Conservation (phyloP, 1,140 invertebrate genomes). For the Dendrolimus punctatus region DNA sequence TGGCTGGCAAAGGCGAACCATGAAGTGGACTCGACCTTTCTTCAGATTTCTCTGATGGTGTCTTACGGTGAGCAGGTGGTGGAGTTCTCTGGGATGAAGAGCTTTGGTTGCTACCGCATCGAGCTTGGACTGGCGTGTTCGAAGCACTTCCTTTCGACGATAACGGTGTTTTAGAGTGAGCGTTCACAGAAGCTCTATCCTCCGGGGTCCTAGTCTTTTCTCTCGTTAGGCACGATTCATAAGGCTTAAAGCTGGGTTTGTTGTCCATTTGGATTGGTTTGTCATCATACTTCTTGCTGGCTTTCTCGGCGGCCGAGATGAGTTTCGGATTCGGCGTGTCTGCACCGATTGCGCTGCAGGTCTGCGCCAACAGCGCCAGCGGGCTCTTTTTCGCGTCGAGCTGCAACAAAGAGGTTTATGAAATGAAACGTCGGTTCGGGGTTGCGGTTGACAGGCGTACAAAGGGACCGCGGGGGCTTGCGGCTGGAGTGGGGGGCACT, state of each 20-base stretch:
- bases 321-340: slow-evolving; percentile 83
- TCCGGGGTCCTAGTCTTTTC: slow-evolving; percentile 76
- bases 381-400: slow-evolving; percentile 97
- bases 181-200: slow-evolving; percentile 67
- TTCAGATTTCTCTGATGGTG: slow-evolving; percentile 66
- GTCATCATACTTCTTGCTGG: slow-evolving; percentile 73
- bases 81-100: slow-evolving; percentile 74
- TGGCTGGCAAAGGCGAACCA: slow-evolving; percentile 51
- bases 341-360: slow-evolving; percentile 95
- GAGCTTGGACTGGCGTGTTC: slow-evolving; percentile 62
- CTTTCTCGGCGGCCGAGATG: slow-evolving; percentile 78
- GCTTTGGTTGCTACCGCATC: slow-evolving; percentile 77
- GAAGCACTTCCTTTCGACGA: slow-evolving; percentile 66
- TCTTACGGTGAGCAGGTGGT: slow-evolving; percentile 66
- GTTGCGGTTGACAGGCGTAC: slow-evolving; percentile 62
- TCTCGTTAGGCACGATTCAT: slow-evolving; percentile 76
- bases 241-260: slow-evolving; percentile 81
- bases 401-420: slow-evolving; percentile 79
- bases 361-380: slow-evolving; percentile 92
- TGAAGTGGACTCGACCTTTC: slow-evolving; percentile 66
- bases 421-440: slow-evolving; percentile 61
- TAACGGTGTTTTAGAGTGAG: slow-evolving; percentile 72
- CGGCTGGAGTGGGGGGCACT: slow-evolving; percentile 32
- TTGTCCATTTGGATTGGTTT: slow-evolving; percentile 69
- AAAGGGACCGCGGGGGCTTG: slow-evolving; percentile 53